Percentiles rank a stretch among this genome's conserved stretches.
phyloP scores from a whole-genome alignment of 1,140 invertebrate genomes.

The Drosophila baimaii region DNA sequence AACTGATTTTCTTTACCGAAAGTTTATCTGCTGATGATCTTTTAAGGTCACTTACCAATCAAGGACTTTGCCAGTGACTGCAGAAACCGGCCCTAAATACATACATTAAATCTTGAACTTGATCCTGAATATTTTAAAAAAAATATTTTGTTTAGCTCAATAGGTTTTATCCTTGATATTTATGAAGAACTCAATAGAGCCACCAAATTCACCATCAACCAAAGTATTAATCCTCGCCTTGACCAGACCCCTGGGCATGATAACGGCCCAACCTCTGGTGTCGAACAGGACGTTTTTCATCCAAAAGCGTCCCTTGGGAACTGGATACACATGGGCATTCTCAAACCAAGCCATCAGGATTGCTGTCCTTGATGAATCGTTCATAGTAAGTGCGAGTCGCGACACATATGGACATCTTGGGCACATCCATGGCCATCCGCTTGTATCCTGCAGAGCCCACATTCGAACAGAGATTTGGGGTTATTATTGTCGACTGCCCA shows the following conservation, averaged over 20 bases:
- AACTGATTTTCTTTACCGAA: no score
- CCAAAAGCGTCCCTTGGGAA: conserved; percentile 40
- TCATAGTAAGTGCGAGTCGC: conserved; percentile 26
- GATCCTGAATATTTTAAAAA: no score
- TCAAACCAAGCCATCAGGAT: conserved; percentile 21
- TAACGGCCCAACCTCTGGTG: conserved; percentile 27
- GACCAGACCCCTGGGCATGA: conserved; percentile 33
- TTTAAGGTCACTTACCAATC: no score
- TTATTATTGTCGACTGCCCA: no score
- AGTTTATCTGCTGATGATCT: no score
- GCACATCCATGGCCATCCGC: conserved; percentile 31
- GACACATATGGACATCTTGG: conserved; percentile 16
- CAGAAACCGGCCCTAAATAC: no score
- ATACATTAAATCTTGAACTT: no score
- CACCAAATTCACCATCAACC: conserved; percentile 5
- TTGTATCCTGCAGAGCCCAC: conserved; percentile 37
- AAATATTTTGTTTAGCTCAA: not conserved
- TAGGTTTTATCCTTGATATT: conserved; percentile 7
- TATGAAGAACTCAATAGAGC: conserved; percentile 9
- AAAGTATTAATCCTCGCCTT: conserved; percentile 5
- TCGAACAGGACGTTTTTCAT: conserved; percentile 35
- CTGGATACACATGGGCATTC: conserved; percentile 19
- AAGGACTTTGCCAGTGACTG: no score
- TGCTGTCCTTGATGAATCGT: conserved; percentile 21
- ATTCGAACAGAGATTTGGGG: no score